phyloP scores from a whole-genome alignment of 2,888 invertebrate species.

The Keiferia lycopersicella region DNA sequence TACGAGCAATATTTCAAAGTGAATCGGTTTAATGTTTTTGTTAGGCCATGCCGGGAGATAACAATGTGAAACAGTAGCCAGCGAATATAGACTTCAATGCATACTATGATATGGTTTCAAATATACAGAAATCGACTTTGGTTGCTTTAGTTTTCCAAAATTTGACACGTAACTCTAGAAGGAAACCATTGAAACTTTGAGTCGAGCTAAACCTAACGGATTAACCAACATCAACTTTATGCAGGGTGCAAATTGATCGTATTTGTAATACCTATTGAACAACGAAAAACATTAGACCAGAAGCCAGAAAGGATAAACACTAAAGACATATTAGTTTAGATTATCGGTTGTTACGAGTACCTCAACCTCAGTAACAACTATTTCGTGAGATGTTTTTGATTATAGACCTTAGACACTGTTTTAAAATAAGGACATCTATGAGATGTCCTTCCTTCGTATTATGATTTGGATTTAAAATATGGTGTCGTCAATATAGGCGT shows the following conservation, averaged over 20 bases:
- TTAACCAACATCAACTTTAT: neutral
- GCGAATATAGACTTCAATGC: slow-evolving; percentile 46
- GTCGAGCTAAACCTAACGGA: slow-evolving; percentile 25
- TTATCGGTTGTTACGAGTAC: too few species aligned
- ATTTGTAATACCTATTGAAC: neutral
- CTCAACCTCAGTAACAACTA: too few species aligned
- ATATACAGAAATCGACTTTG: slow-evolving; percentile 36
- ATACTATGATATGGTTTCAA: slow-evolving; percentile 30
- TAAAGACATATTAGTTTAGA: too few species aligned
- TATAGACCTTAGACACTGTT: too few species aligned
- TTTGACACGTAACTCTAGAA: slow-evolving; percentile 64
- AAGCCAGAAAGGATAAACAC: neutral
- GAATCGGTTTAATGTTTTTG: slow-evolving; percentile 43
- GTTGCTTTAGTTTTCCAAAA: slow-evolving; percentile 67
- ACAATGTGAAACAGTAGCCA: slow-evolving; percentile 46
- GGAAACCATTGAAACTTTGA: slow-evolving; percentile 55
- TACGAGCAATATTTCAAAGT: slow-evolving; percentile 34
- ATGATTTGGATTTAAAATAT: too few species aligned
- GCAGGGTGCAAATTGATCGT: slow-evolving; percentile 2
- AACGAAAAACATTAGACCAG: neutral
- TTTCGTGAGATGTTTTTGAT: too few species aligned
- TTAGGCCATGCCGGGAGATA: slow-evolving; percentile 66
- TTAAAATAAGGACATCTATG: too few species aligned
- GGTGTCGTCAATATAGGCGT: too few species aligned
- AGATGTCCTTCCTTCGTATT: too few species aligned